Evolutionary conservation across 2,888 invertebrate genomes (phyloP).

Genomic region (Spisula subtruncata): DNA sequence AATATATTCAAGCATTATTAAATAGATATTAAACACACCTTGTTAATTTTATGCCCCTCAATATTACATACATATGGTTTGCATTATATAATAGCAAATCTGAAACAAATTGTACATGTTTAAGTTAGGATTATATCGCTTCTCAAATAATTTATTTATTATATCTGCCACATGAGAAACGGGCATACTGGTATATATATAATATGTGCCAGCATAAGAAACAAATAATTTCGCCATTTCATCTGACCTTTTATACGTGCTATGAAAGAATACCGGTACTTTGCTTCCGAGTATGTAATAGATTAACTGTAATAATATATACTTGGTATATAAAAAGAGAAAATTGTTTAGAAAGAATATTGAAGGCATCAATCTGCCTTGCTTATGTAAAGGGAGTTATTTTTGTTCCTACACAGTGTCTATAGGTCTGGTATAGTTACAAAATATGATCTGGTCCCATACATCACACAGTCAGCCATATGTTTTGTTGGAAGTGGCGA

Average conservation of each 20-base stretch:
- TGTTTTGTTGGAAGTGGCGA: not conserved
- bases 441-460: not conserved
- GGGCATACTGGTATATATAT: not conserved
- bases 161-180: not conserved
- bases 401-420: not conserved
- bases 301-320: not conserved
- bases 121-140: not conserved
- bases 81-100: not conserved
- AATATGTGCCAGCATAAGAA: not conserved
- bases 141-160: too few relatives aligned
- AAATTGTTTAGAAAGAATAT: not conserved
- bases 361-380: not conserved
- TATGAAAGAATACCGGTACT: not conserved
- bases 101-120: not conserved
- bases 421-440: not conserved
- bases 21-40: not conserved
- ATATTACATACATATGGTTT: slow-evolving; percentile 3
- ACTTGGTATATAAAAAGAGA: not conserved
- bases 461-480: not conserved
- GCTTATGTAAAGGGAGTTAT: not conserved
- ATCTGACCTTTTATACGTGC: not conserved
- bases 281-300: not conserved
- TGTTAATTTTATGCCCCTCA: not conserved
- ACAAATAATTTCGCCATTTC: not conserved
- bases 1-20: not conserved